Evolutionary conservation across 2,797 vertebrate species (phyloP), one percentile per base, ranked within the genome.

Genomic region (Decapterus maruadsi): DNA sequence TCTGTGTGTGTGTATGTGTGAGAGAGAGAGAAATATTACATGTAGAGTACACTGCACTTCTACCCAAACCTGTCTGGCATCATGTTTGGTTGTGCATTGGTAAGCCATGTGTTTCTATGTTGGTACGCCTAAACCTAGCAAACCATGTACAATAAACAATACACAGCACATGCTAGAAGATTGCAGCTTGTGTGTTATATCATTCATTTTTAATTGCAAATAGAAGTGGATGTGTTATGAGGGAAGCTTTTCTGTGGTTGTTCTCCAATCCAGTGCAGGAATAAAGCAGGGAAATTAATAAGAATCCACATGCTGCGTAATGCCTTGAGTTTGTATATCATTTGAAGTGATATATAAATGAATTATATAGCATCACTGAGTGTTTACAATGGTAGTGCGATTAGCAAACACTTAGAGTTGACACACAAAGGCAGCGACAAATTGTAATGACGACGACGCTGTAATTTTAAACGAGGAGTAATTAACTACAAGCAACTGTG

Each of bases 151-250:
- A 26, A 26, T 80, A 31, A 1, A 20, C 9, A 9, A 5, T 22
- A 2, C 6, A 36, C 10, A 9, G 0, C 10, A 17, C 31, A 34
- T 34, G 31, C 1, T 59, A 22, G 56, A 45, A 65, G n/a, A 34
- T 50, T 57, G 53, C 42, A 29, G 22, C 46, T 55, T 59, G 13
- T 20, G 16, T 63, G 53, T 68, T 54, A 67, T 8, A 43, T 29
- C 1, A 29, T 58, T 26, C 31, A 34, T 34, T 20, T 43, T 17
- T 38, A 29, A 17, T 58, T 68, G 61, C 14, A 56, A 7, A 22
- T 55, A 12, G 7, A 14, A 4, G 20, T 68, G 19, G 19, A 13
- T 46, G 29, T 55, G 26, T 8, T 42, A 3, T 55, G 31, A 19
- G 20, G 22, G 38, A 4, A 22, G 51, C 16, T 59, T 65, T 20